Evolutionary conservation across 2,113 vertebrate genomes (phyloP).

Genomic region (Taxidea taxus): DNA sequence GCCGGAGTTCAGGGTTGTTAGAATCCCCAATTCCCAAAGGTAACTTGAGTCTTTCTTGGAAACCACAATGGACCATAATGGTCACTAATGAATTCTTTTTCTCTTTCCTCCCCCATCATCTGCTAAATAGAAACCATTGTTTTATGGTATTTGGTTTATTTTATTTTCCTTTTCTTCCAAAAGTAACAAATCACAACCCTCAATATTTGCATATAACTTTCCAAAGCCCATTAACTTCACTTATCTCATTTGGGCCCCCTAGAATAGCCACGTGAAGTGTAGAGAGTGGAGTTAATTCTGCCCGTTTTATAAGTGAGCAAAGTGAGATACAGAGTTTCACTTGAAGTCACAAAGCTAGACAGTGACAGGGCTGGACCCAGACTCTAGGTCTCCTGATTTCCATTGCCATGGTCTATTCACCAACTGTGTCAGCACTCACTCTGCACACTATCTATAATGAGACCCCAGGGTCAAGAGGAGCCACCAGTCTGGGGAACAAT

Average conservation of each 20-base stretch:
- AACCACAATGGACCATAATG: background rate
- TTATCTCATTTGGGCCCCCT: background rate
- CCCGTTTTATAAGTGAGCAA: background rate
- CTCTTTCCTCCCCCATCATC: background rate
- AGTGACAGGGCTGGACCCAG: background rate
- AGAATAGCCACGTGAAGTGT: background rate
- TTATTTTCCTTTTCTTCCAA: slow-evolving; percentile 13
- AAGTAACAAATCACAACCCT: slow-evolving; percentile 16
- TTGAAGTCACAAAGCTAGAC: background rate
- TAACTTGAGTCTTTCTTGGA: background rate
- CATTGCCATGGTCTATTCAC: background rate
- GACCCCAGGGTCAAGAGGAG: background rate
- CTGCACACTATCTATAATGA: accelerated
- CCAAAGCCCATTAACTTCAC: background rate
- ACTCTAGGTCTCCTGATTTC: background rate
- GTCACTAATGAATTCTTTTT: background rate
- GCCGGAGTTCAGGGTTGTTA: background rate
- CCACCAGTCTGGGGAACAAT: background rate
- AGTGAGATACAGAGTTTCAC: background rate
- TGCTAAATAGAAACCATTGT: background rate
- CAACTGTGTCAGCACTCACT: background rate
- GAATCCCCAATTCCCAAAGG: background rate
- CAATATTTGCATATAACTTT: background rate
- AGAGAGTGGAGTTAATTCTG: background rate
- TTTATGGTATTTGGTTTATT: background rate